phyloP scores from a whole-genome alignment of 2,888 invertebrate genomes.

The Ochropleura plecta region DNA sequence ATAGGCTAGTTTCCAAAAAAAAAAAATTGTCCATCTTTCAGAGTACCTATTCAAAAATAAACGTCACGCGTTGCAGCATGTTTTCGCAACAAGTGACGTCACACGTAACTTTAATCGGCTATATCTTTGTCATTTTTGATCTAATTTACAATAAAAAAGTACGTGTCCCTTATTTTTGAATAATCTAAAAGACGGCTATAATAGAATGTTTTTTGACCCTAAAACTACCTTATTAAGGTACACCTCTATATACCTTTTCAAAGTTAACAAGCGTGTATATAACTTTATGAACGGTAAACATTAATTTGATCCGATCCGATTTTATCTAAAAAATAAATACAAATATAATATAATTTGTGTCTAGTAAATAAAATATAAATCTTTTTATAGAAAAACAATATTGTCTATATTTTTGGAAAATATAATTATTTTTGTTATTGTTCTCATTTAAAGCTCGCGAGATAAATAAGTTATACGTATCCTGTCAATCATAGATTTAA shows the following conservation, averaged over 20 bases:
- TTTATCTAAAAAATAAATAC: slow-evolving; percentile 13
- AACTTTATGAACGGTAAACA: not conserved
- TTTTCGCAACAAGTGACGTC: no score
- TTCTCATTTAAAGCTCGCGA: not conserved
- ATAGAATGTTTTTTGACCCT: no score
- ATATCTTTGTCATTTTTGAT: no score
- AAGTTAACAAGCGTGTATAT: not conserved
- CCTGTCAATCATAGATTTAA: not conserved
- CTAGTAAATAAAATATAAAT: not conserved
- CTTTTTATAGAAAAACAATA: not conserved
- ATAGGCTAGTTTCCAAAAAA: no score
- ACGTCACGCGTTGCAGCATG: no score
- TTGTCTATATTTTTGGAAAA: slow-evolving; percentile 40
- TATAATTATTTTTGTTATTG: not conserved
- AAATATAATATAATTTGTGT: not conserved
- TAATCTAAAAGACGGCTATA: no score
- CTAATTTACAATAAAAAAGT: no score
- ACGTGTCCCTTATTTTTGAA: no score
- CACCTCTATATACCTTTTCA: not conserved
- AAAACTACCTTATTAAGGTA: not conserved
- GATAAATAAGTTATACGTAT: no score
- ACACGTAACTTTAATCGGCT: no score
- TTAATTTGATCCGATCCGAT: not conserved
- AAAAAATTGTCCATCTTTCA: no score
- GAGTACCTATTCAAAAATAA: no score